Base-by-base conservation (phyloP, 2,113 vertebrate genomes). In the Balaenoptera acutorostrata region DNA sequence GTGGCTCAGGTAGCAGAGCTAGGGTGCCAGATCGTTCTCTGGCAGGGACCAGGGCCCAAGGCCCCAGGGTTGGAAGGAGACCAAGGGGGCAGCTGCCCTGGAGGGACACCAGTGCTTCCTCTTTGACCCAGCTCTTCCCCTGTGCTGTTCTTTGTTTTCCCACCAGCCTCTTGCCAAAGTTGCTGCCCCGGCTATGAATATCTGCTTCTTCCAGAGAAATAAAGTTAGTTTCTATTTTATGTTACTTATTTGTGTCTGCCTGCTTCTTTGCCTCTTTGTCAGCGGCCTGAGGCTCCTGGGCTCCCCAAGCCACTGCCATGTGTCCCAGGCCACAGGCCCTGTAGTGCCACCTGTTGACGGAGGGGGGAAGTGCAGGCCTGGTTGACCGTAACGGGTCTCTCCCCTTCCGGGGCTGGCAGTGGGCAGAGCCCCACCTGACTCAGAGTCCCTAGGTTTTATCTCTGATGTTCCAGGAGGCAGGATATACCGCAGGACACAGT, bases 161-260 rank as follows among this genome's bases (percentile, higher is more conserved):
- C 95, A 95, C 80, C 91, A 95, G 78, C 90, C 85, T 93, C 63
- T 93, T 0, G 71, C 96, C 96, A 97, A 88, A 96, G 96, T 72
- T 88, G 91, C 63, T 85, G 90, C 64, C 95, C 94, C 63, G 41
- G 71, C 96, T 88, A 63, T 85, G 59, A 59, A 72, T 96, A 88
- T 85, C 81, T 93, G 98, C 97, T 98, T 98, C 97, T 97, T 95
- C 90, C 96, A 96, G 97, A 97, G 72, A 98, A 98, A 98, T 98
- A 98, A 98, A 98, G 69, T 85, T 96, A 78, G 94, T 98, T 97
- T 98, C 81, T 98, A 98, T 98, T 98, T 98, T 98, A 98, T 64
- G 81, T 97, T 97, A 98, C 25, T 31, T 31, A 1, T 23, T 36
- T 64, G 84, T 88, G 52, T 61, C 59, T 55, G 78, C n/a, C 75